Conservation (phyloP, 1,140 invertebrate species). For the Drosophila yakuba region DNA sequence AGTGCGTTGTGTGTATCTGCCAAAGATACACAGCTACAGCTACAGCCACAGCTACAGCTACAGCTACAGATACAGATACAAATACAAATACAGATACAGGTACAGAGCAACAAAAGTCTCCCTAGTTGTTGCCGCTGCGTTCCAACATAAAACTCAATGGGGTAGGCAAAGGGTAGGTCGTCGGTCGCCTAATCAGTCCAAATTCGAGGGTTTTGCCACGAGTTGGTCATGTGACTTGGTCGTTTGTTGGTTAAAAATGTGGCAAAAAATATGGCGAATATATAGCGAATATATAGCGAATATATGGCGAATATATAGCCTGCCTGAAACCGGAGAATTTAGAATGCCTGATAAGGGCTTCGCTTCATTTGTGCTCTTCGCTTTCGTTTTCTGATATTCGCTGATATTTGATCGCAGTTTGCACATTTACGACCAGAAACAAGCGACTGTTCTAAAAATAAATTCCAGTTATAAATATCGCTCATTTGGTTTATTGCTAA, state of each 20-base stretch:
- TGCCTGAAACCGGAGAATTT: conserved; percentile 9
- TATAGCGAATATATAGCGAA: neutral
- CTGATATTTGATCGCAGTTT: conserved; percentile 1
- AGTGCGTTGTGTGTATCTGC: conserved; percentile 51
- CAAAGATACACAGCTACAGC: conserved; percentile 9
- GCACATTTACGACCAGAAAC: neutral
- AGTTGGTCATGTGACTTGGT: conserved; percentile 47
- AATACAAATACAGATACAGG: neutral
- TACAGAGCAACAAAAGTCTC: conserved; percentile 15
- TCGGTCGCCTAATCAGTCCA: neutral
- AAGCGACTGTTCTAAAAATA: conserved; percentile 28
- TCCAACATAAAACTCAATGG: conserved; percentile 75
- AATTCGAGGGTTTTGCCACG: conserved; percentile 19
- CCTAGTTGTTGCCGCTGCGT: conserved; percentile 21
- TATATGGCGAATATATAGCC: neutral
- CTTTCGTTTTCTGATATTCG: neutral
- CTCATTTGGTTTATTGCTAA: conserved; percentile 9
- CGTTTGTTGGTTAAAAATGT: conserved; percentile 33
- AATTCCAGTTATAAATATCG: conserved; percentile 8
- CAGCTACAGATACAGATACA: neutral
- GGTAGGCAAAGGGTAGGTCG: conserved; percentile 69
- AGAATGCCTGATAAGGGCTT: conserved; percentile 11
- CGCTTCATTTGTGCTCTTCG: neutral
- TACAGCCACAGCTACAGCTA: neutral
- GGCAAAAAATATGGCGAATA: conserved; percentile 20